These are phyloP conservation scores for Stenoptilia bipunctidactyla DNA, from an alignment of 2,888 invertebrate genomes.

Conservation along the genomic window DNA sequence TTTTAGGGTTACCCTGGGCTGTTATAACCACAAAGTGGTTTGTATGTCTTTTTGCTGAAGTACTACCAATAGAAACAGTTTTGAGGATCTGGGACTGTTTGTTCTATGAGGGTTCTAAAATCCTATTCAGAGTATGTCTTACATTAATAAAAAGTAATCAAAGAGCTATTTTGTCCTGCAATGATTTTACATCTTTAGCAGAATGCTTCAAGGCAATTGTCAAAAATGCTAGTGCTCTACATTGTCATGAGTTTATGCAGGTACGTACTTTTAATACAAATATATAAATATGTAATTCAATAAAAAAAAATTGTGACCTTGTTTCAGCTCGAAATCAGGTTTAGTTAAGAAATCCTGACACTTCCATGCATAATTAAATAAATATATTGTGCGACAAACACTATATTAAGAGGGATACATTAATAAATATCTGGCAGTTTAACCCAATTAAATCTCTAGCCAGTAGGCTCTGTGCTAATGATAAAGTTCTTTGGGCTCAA, in stretches of 20 bases:
- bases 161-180: slow-evolving; percentile 78
- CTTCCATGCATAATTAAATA: too few species aligned
- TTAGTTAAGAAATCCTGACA: too few species aligned
- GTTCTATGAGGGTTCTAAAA: slow-evolving; percentile 94
- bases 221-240: slow-evolving; percentile 80
- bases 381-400: too few species aligned
- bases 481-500: too few species aligned
- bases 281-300: too few species aligned
- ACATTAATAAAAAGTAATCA: slow-evolving; percentile 84
- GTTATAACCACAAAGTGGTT: slow-evolving; percentile 96
- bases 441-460: too few species aligned
- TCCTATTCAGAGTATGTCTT: slow-evolving; percentile 90
- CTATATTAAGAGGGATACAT: too few species aligned
- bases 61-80: slow-evolving; percentile 94
- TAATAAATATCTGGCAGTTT: too few species aligned
- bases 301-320: too few species aligned
- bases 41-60: slow-evolving; percentile 93
- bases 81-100: slow-evolving; percentile 96
- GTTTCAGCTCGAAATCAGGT: too few species aligned
- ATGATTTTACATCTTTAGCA: slow-evolving; percentile 85
- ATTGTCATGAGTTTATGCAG: slow-evolving; percentile 92
- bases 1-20: slow-evolving; percentile 84
- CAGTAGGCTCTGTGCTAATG: too few species aligned
- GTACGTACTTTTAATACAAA: too few species aligned
- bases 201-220: slow-evolving; percentile 87